Conservation (phyloP, 37 sponge, comb jelly and placozoan species). For the Corticium candelabrum region DNA sequence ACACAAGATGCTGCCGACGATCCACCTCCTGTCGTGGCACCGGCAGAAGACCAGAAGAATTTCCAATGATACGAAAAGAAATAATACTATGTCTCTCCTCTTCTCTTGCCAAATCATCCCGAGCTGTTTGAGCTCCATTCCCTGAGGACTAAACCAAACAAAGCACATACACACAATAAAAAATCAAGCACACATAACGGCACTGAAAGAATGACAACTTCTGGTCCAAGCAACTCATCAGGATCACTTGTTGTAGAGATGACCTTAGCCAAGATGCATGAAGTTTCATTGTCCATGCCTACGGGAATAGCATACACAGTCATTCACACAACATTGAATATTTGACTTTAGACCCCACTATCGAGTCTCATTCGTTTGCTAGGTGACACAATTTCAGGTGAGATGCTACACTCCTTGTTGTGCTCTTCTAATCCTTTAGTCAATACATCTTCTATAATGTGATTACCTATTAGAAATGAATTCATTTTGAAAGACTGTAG, state of each 20-base stretch:
- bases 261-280: slow-evolving; percentile 60
- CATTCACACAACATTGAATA: not conserved
- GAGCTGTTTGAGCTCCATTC: slow-evolving; percentile 66
- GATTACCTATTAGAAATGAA: no score
- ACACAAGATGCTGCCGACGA: slow-evolving; percentile 60
- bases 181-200: slow-evolving; percentile 5
- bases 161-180: not conserved
- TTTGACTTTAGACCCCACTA: not conserved
- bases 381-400: not conserved
- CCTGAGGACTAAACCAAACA: slow-evolving; percentile 40
- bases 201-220: slow-evolving; percentile 35
- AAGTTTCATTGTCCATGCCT: slow-evolving; percentile 29
- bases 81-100: slow-evolving; percentile 67
- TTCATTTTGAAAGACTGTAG: no score
- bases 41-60: slow-evolving; percentile 21
- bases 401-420: not conserved
- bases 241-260: slow-evolving; percentile 58
- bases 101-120: slow-evolving; percentile 73
- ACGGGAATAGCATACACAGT: not conserved
- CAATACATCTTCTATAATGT: no score
- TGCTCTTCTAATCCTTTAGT: no score
- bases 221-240: slow-evolving; percentile 66
- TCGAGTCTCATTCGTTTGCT: not conserved
- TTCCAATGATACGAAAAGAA: slow-evolving; percentile 36
- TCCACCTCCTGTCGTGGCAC: slow-evolving; percentile 41